Evolutionary conservation across 2,797 vertebrate species (phyloP).

Genomic region (Vespertilio murinus): DNA sequence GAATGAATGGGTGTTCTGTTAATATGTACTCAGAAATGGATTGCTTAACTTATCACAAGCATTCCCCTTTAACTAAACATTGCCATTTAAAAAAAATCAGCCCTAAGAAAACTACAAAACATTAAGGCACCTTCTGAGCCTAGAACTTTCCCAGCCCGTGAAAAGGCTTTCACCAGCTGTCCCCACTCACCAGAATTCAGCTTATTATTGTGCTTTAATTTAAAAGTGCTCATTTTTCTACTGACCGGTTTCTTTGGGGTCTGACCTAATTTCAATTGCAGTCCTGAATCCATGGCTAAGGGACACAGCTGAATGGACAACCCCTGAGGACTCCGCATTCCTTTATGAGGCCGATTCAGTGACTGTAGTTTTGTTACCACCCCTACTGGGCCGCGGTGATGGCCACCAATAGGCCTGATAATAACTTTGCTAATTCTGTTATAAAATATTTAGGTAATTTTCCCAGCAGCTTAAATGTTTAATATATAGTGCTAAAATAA

Average conservation of each 20-base stretch:
- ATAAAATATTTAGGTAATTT: constrained; percentile 14
- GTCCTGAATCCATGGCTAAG: constrained; percentile 24
- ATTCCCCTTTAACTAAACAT: constrained; percentile 45
- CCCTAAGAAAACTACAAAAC: background rate
- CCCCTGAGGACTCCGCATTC: background rate
- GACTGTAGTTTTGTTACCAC: background rate
- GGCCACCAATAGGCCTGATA: background rate
- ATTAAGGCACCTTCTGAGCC: background rate
- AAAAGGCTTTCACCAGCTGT: constrained; percentile 7
- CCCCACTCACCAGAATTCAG: background rate
- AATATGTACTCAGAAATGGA: background rate
- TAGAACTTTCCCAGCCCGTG: constrained; percentile 2
- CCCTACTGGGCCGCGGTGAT: background rate
- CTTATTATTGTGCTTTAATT: background rate
- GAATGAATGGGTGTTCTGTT: background rate
- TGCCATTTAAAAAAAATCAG: background rate
- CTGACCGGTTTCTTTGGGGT: constrained; percentile 24
- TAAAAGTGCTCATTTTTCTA: constrained; percentile 52
- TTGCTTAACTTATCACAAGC: background rate
- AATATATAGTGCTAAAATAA: constrained; percentile 10
- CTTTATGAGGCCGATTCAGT: background rate
- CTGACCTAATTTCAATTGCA: constrained; percentile 55
- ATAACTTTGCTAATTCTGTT: background rate
- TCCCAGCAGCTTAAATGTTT: background rate
- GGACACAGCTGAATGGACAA: background rate